Percentiles rank a stretch among this genome's conserved stretches.
phyloP scores from a whole-genome alignment of 2,888 invertebrate genomes.

The Zaprionus lineosus region DNA sequence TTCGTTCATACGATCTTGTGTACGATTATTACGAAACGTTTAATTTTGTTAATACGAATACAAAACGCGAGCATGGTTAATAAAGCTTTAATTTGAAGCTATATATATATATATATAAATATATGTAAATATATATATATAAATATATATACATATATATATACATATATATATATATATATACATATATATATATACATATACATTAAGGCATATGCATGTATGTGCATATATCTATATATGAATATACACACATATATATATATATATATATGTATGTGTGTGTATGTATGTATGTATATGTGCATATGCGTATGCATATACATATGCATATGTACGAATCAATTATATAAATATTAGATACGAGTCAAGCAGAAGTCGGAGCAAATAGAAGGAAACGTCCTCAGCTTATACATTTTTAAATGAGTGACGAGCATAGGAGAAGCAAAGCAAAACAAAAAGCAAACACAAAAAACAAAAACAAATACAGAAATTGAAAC shows the following conservation, averaged over 20 bases:
- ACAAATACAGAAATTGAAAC: too few relatives aligned
- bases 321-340: too few relatives aligned
- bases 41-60: constrained; percentile 81
- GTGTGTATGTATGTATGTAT: too few relatives aligned
- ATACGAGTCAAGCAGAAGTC: too few relatives aligned
- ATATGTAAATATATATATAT: constrained; percentile 11
- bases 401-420: constrained; percentile 81
- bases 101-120: constrained; percentile 37
- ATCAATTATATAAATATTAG: too few relatives aligned
- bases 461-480: constrained; percentile 26
- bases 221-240: too few relatives aligned
- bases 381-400: constrained; percentile 54
- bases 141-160: constrained; percentile 20
- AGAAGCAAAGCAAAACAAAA: constrained; percentile 20
- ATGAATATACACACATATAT: too few relatives aligned
- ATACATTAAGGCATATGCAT: constrained; percentile 31
- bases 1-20: constrained; percentile 45
- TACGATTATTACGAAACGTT: constrained; percentile 72
- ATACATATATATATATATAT: constrained; percentile 26
- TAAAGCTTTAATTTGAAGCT: constrained; percentile 82
- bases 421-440: constrained; percentile 72
- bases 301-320: too few relatives aligned
- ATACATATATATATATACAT: constrained; percentile 13
- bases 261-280: too few relatives aligned
- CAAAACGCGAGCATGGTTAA: constrained; percentile 82